Percentiles rank a stretch among this genome's conserved stretches.
phyloP scores from a whole-genome alignment of 1,140 invertebrate species.

The Megalopta genalis region DNA sequence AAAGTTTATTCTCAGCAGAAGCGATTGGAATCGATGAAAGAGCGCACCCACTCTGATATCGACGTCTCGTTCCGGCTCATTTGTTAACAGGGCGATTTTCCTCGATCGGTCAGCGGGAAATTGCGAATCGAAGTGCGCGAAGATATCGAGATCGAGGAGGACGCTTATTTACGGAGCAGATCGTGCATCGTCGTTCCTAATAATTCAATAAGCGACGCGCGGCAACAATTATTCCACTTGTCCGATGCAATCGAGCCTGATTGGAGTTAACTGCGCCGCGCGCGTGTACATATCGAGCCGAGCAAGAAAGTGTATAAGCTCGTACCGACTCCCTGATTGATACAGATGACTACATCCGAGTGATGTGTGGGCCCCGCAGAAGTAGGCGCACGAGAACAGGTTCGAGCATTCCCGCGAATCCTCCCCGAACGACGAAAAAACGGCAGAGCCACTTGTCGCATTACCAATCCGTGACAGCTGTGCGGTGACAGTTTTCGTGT shows the following conservation, averaged over 20 bases:
- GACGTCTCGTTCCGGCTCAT: background rate
- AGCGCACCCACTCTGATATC: background rate
- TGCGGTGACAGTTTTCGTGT: background rate
- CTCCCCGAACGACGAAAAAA: constrained; percentile 34
- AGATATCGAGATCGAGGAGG: background rate
- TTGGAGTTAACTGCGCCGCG: constrained; percentile 64
- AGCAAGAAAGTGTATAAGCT: constrained; percentile 64
- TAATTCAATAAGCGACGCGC: constrained; percentile 63
- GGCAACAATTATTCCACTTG: constrained; percentile 69
- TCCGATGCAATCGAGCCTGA: constrained; percentile 66
- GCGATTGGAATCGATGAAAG: background rate
- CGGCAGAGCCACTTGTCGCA: constrained; percentile 42
- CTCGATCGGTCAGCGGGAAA: background rate
- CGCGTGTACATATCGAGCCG: constrained; percentile 33
- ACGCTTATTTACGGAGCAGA: constrained; percentile 37
- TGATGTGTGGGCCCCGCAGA: constrained; percentile 56
- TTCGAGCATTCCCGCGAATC: constrained; percentile 57
- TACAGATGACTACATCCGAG: constrained; percentile 73
- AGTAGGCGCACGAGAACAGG: constrained; percentile 67
- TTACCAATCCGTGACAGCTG: constrained; percentile 44
- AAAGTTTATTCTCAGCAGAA: background rate
- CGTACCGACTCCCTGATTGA: constrained; percentile 67
- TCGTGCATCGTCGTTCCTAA: constrained; percentile 42
- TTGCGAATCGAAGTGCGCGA: background rate
- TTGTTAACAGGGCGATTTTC: background rate